Percentiles rank a stretch among this genome's conserved stretches.
These are phyloP conservation scores for Heliangelus exortis DNA, from an alignment of 2,797 vertebrate species.

Conservation along the genomic window DNA sequence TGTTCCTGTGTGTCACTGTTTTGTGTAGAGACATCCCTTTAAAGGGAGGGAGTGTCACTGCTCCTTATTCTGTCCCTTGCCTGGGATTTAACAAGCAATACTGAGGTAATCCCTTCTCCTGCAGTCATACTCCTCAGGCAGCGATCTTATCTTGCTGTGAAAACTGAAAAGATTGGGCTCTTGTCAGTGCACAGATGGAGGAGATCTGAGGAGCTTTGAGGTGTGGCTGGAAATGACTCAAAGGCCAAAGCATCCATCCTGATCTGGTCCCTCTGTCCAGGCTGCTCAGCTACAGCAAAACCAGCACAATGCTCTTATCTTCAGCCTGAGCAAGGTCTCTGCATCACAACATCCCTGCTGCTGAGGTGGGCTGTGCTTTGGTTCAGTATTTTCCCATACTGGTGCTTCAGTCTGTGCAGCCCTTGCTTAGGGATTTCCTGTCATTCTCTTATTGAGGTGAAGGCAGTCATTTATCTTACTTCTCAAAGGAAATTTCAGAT, in stretches of 20 bases:
- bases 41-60: neutral
- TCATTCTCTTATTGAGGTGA: neutral
- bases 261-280: neutral
- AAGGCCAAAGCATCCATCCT: neutral
- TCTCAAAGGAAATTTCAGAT: neutral
- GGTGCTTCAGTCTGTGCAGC: neutral
- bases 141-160: conserved; percentile 25
- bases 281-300: neutral
- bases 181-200: neutral
- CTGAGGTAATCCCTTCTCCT: neutral
- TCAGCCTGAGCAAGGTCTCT: neutral
- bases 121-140: neutral
- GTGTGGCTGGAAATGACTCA: neutral
- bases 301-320: neutral
- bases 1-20: neutral
- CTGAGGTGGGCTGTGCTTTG: neutral
- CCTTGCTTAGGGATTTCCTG: neutral
- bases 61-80: neutral
- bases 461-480: neutral
- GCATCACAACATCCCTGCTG: fast-evolving
- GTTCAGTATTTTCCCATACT: neutral
- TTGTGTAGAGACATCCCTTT: neutral
- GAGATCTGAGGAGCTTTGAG: neutral
- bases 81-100: neutral
- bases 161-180: neutral